These are phyloP conservation scores for Drosophila athabasca DNA, from an alignment of 1,140 invertebrate genomes.

Conservation along the genomic window DNA sequence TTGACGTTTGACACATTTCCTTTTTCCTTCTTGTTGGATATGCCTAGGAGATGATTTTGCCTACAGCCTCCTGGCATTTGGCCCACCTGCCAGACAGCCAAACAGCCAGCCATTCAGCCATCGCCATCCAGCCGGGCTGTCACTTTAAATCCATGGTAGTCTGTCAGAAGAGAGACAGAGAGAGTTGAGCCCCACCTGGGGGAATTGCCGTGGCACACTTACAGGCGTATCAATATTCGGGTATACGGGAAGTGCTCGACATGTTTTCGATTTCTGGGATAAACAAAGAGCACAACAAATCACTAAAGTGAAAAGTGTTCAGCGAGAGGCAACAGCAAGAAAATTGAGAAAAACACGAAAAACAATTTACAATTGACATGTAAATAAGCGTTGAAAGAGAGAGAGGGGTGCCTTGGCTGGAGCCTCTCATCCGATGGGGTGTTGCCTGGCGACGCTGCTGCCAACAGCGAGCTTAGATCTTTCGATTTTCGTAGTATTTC, in stretches of 20 bases:
- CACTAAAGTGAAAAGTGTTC: conserved; percentile 55
- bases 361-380: conserved; percentile 82
- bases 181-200: conserved; percentile 42
- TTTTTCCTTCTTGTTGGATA: conserved; percentile 1
- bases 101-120: neutral
- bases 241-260: conserved; percentile 61
- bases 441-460: conserved; percentile 38
- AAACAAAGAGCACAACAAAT: conserved; percentile 59
- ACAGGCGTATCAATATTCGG: conserved; percentile 50
- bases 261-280: conserved; percentile 69
- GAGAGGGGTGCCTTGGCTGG: neutral
- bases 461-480: conserved; percentile 7
- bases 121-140: conserved; percentile 34
- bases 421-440: neutral
- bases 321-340: conserved; percentile 5
- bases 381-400: conserved; percentile 55
- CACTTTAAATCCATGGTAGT: conserved; percentile 63
- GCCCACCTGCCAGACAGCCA: conserved; percentile 5
- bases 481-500: neutral
- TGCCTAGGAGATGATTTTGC: conserved; percentile 45
- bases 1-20: conserved; percentile 80
- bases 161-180: conserved; percentile 49
- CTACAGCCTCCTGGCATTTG: conserved; percentile 1
- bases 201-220: conserved; percentile 32
- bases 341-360: conserved; percentile 61